A percentile compares a stretch with the other conserved stretches of the same genome.
Conservation (phyloP, 2,888 invertebrate genomes). For the Kryphioiulus occultus region DNA sequence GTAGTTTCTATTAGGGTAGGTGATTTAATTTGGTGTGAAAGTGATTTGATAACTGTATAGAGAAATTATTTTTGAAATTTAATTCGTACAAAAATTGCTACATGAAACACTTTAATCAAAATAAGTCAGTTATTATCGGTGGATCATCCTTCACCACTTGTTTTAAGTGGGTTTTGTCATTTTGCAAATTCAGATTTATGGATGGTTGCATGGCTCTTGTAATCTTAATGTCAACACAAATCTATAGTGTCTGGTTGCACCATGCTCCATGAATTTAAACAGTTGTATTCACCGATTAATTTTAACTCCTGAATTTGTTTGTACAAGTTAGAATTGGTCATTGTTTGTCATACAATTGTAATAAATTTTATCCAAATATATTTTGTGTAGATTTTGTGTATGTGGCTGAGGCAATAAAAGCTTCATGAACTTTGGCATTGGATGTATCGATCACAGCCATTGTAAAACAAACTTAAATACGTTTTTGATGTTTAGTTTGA, state of each 20-base stretch:
- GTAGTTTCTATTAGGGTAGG: neutral
- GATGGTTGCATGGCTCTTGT: neutral
- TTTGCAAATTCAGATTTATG: neutral
- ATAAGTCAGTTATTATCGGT: neutral
- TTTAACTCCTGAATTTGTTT: neutral
- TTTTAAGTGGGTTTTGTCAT: neutral
- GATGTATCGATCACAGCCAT: too few relatives aligned
- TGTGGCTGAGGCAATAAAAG: too few relatives aligned
- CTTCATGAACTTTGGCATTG: too few relatives aligned
- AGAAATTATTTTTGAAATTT: conserved; percentile 23
- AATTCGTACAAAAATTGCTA: conserved; percentile 2
- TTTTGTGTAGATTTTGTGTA: too few relatives aligned
- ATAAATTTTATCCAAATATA: too few relatives aligned
- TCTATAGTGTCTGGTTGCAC: neutral
- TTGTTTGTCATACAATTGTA: too few relatives aligned
- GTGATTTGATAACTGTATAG: conserved; percentile 9
- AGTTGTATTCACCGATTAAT: neutral
- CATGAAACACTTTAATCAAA: neutral
- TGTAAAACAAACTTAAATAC: too few relatives aligned
- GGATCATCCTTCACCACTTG: neutral
- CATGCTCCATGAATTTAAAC: neutral
- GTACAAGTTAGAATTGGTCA: neutral
- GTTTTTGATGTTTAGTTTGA: too few relatives aligned
- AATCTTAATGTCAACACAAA: neutral
- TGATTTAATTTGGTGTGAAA: conserved; percentile 1